Evolutionary conservation across 2,113 vertebrate genomes (phyloP), one percentile per base, ranked within the genome.

Genomic region (Pholis gunnellus): DNA sequence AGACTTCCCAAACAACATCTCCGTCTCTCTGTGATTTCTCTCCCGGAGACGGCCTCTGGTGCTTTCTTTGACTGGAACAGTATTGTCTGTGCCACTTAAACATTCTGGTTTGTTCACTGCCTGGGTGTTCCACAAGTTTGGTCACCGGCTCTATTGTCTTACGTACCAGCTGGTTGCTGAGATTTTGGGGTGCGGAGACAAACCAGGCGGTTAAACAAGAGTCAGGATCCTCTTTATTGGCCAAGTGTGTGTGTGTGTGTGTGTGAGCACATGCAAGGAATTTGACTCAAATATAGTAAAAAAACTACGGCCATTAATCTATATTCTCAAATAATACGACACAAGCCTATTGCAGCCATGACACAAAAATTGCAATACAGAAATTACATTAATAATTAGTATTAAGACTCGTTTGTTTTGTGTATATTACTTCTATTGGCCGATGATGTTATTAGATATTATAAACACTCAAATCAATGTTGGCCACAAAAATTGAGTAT

Each of bases 1-100:
- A 64, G 81, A 60, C 61, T 72, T 63, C 64, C 73, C 67, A 83
- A 57, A 60, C 78, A 54, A 66, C 72, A 27, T 67, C 42, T 40
- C 20, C 75, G 1, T 78, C 2, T 77, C 29, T 71, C 44, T 66
- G 50, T 50, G 22, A 48, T 65, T 59, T 65, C 1, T 74, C 71
- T 52, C 56, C n/a, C 50, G 27, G 63, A 29, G 40, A 70, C 54
- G 50, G 25, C 9, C 22, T 66, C 72, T 42, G 46, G 46, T n/a
- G 66, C 44, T 74, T 54, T 31, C 64, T 66, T 44, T 56, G 69
- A 42, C 42, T n/a, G 59, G 64, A 54, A 78, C 54, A 7, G 8
- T 22, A 34, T 48, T 65, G 17, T 44, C 10, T 72, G 36, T 50
- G 46, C 72, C 31, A 27, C 27, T 63, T 54, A 56, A 82, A 64